Percentiles rank a stretch among this genome's conserved stretches.
Conservation (phyloP, 2,797 vertebrate species). For the Coregonus ussuriensis region DNA sequence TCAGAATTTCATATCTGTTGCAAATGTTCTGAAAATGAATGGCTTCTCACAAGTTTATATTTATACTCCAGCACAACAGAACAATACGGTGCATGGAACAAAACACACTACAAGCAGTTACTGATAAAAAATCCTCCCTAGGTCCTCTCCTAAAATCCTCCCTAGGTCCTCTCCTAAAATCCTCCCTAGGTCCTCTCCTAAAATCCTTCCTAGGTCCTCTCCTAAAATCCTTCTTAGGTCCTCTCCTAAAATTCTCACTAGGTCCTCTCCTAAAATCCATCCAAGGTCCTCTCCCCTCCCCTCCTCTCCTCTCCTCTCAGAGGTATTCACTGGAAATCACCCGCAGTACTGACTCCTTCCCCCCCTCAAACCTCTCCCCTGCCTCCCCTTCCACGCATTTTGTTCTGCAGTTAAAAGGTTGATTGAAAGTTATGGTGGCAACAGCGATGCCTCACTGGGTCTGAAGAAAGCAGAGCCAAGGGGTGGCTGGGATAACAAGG, state of each 20-base stretch:
- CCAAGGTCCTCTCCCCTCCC: not conserved
- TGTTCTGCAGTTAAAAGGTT: slow-evolving; percentile 78
- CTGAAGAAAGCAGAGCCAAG: slow-evolving; percentile 75
- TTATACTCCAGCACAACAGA: too few species aligned
- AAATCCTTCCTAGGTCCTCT: too few species aligned
- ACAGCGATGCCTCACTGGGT: slow-evolving; percentile 80
- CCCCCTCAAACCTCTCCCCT: slow-evolving; percentile 26
- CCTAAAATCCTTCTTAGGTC: too few species aligned
- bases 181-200: not conserved
- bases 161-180: too few species aligned
- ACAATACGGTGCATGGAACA: too few species aligned
- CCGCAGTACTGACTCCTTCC: slow-evolving; percentile 68
- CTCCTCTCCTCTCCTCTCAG: slow-evolving; percentile 34
- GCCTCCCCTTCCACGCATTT: slow-evolving; percentile 52
- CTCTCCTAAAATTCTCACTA: not conserved
- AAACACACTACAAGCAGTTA: too few species aligned
- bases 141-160: too few species aligned
- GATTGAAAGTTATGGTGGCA: slow-evolving; percentile 86
- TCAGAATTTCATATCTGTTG: not conserved
- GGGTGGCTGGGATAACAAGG: slow-evolving; percentile 71
- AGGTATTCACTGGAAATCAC: slow-evolving; percentile 75
- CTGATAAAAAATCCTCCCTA: too few species aligned
- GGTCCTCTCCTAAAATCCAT: too few species aligned
- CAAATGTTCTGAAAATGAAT: slow-evolving; percentile 24
- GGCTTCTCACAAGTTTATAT: too few species aligned